Evolutionary conservation across 2,888 invertebrate genomes (phyloP), one percentile per base, ranked within the genome.

Genomic region (Phyto melanocephala): DNA sequence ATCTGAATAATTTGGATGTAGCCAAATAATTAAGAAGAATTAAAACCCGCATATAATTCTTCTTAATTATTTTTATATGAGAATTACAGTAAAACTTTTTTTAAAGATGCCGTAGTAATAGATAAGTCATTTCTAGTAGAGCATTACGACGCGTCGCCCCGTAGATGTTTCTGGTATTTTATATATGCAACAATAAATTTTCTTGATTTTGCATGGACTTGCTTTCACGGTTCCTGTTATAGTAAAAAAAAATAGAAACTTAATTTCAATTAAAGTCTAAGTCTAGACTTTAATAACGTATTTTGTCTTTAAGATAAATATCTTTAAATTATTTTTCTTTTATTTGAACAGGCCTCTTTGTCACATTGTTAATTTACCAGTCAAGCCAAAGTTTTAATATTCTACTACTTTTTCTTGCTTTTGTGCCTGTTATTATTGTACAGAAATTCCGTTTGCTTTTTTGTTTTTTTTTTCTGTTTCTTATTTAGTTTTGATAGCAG

Each of bases 331-430:
- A 47, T 77, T 63, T 81, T 40, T 17, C 45, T 72, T 56, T 37
- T n/a, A 28, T 35, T 47, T 28, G 33, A 45, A 1, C 10, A 22
- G 11, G n/a, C n/a, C 15, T 35, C 28, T 28, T 28, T 28, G n/a
- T n/a, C n/a, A n/a, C n/a, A 33, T 28, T 40, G 74, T 45, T 24
- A 63, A 47, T 40, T 28, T 62, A 56, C 37, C 45, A 71, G 52
- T 77, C 76, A 76, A 24, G 71, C 28, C 65, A 78, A 78, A 78
- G 63, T 81, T 78, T 78, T 81, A 72, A 76, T 72, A 77, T 76
- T 68, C 68, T 63, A 20, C 10, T 42, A 28, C 17, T 22, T 78
- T 65, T 56, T 5, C n/a, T 17, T 40, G 1, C 24, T 10, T 33
- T 5, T 24, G 10, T 60, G 8, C 13, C 4, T 33, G 28, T 50